A percentile compares a stretch with the other conserved stretches of the same genome.
phyloP scores from a whole-genome alignment of 1,140 invertebrate species.

The Cydia fagiglandana region DNA sequence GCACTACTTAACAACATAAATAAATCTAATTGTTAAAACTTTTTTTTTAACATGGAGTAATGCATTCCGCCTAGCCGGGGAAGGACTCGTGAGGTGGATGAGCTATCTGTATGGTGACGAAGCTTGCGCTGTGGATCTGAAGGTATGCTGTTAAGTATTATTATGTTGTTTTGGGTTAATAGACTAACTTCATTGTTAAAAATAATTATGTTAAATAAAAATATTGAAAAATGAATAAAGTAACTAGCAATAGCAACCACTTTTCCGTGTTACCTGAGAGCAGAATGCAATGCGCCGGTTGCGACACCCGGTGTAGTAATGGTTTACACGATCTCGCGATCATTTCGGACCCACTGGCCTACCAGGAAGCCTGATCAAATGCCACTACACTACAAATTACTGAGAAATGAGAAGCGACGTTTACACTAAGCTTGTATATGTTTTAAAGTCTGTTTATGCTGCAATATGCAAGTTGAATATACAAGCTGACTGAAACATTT shows the following conservation, averaged over 20 bases:
- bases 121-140: too few relatives aligned
- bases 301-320: slow-evolving; percentile 21
- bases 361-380: slow-evolving; percentile 2
- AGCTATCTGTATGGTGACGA: too few relatives aligned
- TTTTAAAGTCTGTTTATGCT: too few relatives aligned
- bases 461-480: too few relatives aligned
- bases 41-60: too few relatives aligned
- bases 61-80: too few relatives aligned
- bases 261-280: not conserved
- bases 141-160: too few relatives aligned
- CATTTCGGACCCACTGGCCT: slow-evolving; percentile 21
- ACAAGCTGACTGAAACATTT: too few relatives aligned
- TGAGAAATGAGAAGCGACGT: not conserved
- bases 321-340: slow-evolving; percentile 26
- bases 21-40: not conserved
- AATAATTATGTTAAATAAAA: not conserved
- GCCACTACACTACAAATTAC: not conserved
- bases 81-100: too few relatives aligned
- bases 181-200: not conserved
- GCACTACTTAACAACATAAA: not conserved
- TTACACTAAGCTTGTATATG: not conserved
- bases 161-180: too few relatives aligned
- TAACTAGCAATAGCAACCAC: not conserved
- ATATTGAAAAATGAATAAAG: not conserved
- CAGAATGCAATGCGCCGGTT: slow-evolving; percentile 19